Evolutionary conservation across 2,888 invertebrate species (phyloP).

Genomic region (Glyphotaelius pellucidus): DNA sequence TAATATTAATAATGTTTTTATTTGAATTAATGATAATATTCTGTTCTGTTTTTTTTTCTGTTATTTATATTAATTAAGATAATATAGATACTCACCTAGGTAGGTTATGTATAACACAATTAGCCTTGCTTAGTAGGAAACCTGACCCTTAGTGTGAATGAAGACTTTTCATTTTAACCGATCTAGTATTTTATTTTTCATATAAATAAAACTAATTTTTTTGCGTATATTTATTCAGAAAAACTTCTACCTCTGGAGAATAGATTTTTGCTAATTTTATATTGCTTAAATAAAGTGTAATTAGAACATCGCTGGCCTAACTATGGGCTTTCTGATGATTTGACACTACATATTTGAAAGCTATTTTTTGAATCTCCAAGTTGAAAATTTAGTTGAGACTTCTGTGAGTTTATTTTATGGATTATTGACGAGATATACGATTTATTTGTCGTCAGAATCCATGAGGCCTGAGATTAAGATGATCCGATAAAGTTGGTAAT

Average conservation of each 20-base stretch:
- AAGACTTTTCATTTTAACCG: not conserved
- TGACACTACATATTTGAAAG: not conserved
- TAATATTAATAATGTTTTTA: slow-evolving; percentile 50
- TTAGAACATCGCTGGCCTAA: not conserved
- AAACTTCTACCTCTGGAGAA: not conserved
- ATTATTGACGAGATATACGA: not conserved
- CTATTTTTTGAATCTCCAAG: not conserved
- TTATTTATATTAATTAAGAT: slow-evolving; percentile 32
- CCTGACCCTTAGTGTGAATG: slow-evolving; percentile 17
- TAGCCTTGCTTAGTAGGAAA: slow-evolving; percentile 12
- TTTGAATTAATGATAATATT: slow-evolving; percentile 39
- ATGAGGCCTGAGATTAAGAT: not conserved
- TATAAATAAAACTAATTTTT: not conserved
- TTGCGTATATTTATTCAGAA: not conserved
- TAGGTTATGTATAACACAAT: slow-evolving; percentile 33
- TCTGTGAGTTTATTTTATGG: not conserved
- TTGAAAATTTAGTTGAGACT: not conserved
- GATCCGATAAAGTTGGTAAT: not conserved
- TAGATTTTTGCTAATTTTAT: not conserved
- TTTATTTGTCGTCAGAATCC: not conserved
- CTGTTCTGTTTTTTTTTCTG: slow-evolving; percentile 41
- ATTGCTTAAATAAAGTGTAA: not conserved
- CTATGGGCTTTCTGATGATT: not conserved
- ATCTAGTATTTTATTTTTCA: not conserved
- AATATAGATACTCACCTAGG: slow-evolving; percentile 33